A percentile compares a stretch with the other conserved stretches of the same genome.
Evolutionary conservation across 92 coral and sea anemone species (phyloP).

Genomic region (Galaxea fascicularis): DNA sequence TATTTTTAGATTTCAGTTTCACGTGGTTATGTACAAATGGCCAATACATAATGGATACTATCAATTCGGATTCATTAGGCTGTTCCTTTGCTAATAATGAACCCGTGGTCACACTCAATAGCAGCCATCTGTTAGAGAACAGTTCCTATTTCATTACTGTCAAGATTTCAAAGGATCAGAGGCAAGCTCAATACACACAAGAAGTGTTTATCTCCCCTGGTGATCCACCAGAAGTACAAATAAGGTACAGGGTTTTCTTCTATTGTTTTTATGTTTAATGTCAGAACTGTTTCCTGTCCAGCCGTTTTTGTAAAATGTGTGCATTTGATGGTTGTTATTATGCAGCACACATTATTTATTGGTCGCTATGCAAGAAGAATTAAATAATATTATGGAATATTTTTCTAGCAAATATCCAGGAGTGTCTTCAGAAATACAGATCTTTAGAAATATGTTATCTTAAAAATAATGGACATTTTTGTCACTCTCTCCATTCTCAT

Average conservation of each 20-base stretch:
- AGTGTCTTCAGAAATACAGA: too few relatives aligned
- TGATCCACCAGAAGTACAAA: constrained; percentile 51
- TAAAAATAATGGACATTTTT: too few relatives aligned
- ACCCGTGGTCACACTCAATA: constrained; percentile 52
- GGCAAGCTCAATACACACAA: constrained; percentile 60
- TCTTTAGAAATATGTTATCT: too few relatives aligned
- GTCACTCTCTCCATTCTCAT: too few relatives aligned
- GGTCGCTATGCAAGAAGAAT: too few relatives aligned
- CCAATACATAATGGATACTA: too few relatives aligned
- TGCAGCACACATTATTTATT: too few relatives aligned
- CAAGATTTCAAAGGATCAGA: constrained; percentile 49
- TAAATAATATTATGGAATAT: too few relatives aligned
- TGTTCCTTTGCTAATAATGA: constrained; percentile 65
- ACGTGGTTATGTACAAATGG: constrained; percentile 8
- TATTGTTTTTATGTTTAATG: neutral
- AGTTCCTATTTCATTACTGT: constrained; percentile 58
- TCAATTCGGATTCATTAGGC: constrained; percentile 38
- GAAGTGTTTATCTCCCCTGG: constrained; percentile 55
- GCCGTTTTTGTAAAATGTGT: too few relatives aligned
- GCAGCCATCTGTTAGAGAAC: constrained; percentile 48
- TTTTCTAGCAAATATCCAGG: too few relatives aligned
- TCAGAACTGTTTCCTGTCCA: too few relatives aligned
- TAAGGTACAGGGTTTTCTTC: constrained; percentile 37
- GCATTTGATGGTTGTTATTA: too few relatives aligned
- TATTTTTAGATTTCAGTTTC: neutral